A percentile compares a stretch with the other conserved stretches of the same genome.
Conservation (phyloP, 2,113 vertebrate genomes). For the Riparia riparia region DNA sequence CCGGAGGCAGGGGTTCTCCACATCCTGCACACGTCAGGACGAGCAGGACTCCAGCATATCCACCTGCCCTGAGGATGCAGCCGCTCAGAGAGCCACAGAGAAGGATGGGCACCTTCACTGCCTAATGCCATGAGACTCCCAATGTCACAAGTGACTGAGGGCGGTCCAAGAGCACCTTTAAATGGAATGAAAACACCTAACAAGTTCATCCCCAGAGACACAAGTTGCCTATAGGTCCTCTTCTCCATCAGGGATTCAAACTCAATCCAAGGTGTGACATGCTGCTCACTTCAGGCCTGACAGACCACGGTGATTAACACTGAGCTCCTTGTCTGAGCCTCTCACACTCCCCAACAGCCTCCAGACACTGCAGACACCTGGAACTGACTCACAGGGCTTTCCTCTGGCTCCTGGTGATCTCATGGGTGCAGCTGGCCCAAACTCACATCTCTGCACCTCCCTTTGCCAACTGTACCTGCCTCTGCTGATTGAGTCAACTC, state of each 20-base stretch:
- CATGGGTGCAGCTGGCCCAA: neutral
- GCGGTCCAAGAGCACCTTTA: neutral
- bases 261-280: fast-evolving
- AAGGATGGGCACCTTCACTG: neutral
- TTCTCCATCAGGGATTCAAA: neutral
- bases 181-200: neutral
- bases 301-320: neutral
- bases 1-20: neutral
- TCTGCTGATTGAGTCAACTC: neutral
- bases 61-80: neutral
- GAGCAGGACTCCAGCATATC: fast-evolving
- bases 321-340: neutral
- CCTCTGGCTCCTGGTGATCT: neutral
- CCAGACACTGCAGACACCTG: neutral
- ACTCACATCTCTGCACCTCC: slow-evolving; percentile 21
- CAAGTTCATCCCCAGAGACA: neutral
- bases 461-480: neutral
- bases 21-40: fast-evolving
- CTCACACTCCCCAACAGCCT: neutral
- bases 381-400: slow-evolving; percentile 12
- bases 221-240: neutral
- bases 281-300: neutral
- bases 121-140: neutral
- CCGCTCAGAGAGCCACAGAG: neutral
- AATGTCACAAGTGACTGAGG: fast-evolving